Percentiles rank a stretch among this genome's conserved stretches.
These are phyloP conservation scores for Alligator mississippiensis DNA, from an alignment of 2,113 vertebrate genomes.

Conservation along the genomic window DNA sequence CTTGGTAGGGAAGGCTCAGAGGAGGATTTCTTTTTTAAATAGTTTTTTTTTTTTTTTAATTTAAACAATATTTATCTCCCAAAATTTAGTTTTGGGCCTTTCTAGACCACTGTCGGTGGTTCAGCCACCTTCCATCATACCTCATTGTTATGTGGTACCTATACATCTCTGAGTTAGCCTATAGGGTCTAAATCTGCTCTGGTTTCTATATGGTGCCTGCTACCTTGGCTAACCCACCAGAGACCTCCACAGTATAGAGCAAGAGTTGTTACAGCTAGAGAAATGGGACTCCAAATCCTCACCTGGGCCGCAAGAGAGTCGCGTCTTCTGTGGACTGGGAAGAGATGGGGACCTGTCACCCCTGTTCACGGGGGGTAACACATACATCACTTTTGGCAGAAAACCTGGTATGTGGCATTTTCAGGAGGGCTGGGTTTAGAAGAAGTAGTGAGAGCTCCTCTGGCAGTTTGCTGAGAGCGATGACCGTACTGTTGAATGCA, in stretches of 20 bases:
- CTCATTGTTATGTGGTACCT: not conserved
- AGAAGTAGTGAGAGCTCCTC: not conserved
- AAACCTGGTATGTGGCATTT: not conserved
- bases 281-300: not conserved
- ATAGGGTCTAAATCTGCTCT: no score
- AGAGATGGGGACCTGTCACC: not conserved
- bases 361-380: not conserved
- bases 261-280: not conserved
- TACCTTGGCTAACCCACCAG: not conserved
- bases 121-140: not conserved
- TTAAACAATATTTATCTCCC: no score
- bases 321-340: not conserved
- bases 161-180: no score
- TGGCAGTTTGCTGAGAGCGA: not conserved
- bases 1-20: no score
- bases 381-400: not conserved
- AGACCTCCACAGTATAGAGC: not conserved
- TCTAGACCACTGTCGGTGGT: no score
- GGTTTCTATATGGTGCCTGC: not conserved
- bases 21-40: no score
- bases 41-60: no score
- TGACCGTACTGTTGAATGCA: conserved; percentile 58
- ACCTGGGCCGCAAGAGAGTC: not conserved
- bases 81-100: no score
- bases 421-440: accelerated